Evolutionary conservation across 2,113 vertebrate species (phyloP).

Genomic region (Tringa solitaria): DNA sequence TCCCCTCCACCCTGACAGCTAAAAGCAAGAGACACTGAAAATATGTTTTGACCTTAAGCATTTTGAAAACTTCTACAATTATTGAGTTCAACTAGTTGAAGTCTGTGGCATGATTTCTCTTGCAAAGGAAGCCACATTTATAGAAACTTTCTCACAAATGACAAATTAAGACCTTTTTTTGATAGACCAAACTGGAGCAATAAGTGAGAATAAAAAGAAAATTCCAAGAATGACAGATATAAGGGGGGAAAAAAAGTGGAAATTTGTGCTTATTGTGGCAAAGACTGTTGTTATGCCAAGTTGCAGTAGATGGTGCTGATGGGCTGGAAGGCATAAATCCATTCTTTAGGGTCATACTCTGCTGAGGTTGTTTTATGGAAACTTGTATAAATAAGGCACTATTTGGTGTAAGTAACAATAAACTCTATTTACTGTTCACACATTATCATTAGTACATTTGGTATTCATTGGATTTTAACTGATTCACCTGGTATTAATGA

Average conservation of each 20-base stretch:
- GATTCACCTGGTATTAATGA: slow-evolving; percentile 59
- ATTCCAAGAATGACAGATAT: neutral
- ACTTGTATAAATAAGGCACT: slow-evolving; percentile 17
- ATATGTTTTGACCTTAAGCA: neutral
- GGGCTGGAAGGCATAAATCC: slow-evolving; percentile 31
- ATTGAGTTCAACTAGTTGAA: neutral
- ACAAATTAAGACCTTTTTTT: neutral
- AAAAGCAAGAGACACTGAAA: neutral
- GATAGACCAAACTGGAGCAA: neutral
- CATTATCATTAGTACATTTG: slow-evolving; percentile 61
- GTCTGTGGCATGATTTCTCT: neutral
- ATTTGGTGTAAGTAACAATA: slow-evolving; percentile 56
- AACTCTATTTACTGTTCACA: slow-evolving; percentile 60
- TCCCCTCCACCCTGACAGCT: neutral
- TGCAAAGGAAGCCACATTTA: neutral
- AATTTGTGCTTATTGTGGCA: neutral
- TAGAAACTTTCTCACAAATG: neutral
- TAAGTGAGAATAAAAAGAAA: neutral
- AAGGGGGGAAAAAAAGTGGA: neutral
- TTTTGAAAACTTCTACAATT: neutral
- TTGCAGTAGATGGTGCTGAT: slow-evolving; percentile 70
- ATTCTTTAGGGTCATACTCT: neutral
- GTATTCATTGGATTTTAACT: slow-evolving; percentile 59
- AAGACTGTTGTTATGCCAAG: neutral
- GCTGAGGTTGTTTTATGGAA: slow-evolving; percentile 2